Percentiles rank a stretch among this genome's conserved stretches.
These are phyloP conservation scores for Entomyzon cyanotis DNA, from an alignment of 2,113 vertebrate species.

Conservation along the genomic window DNA sequence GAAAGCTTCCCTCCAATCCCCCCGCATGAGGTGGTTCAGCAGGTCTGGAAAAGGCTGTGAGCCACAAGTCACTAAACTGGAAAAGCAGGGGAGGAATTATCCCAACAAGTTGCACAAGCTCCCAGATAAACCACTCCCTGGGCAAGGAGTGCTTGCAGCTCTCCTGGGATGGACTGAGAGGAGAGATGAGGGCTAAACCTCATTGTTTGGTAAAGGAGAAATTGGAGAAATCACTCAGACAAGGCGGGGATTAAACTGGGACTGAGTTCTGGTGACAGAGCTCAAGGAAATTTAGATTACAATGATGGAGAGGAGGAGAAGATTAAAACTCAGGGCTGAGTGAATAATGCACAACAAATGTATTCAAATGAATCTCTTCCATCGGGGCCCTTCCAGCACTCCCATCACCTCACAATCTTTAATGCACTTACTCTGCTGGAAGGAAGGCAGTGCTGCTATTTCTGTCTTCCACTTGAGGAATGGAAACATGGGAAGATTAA, in stretches of 20 bases:
- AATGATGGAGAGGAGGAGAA: conserved; percentile 31
- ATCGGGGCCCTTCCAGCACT: not conserved
- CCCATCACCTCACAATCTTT: not conserved
- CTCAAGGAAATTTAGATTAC: conserved; percentile 37
- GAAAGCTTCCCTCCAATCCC: not conserved
- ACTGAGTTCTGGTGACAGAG: not conserved
- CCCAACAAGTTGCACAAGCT: not conserved
- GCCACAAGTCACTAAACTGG: not conserved
- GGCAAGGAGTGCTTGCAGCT: rapidly evolving
- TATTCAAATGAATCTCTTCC: conserved; percentile 19
- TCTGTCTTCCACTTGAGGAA: not conserved
- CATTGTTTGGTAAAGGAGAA: not conserved
- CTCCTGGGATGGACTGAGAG: not conserved
- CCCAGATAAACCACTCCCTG: not conserved
- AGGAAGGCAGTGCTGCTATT: conserved; percentile 8
- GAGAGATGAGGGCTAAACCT: not conserved
- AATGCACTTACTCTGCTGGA: not conserved
- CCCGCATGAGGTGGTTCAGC: rapidly evolving
- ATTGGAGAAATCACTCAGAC: conserved; percentile 33
- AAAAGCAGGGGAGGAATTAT: not conserved
- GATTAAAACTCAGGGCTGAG: conserved; percentile 54
- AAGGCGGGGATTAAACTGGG: not conserved
- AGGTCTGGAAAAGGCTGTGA: not conserved
- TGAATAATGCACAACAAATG: conserved; percentile 36
- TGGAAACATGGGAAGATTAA: not conserved